A percentile compares a stretch with the other conserved stretches of the same genome.
These are phyloP conservation scores for Pseudomyrmex concolor DNA, from an alignment of 1,140 invertebrate genomes.

Conservation along the genomic window DNA sequence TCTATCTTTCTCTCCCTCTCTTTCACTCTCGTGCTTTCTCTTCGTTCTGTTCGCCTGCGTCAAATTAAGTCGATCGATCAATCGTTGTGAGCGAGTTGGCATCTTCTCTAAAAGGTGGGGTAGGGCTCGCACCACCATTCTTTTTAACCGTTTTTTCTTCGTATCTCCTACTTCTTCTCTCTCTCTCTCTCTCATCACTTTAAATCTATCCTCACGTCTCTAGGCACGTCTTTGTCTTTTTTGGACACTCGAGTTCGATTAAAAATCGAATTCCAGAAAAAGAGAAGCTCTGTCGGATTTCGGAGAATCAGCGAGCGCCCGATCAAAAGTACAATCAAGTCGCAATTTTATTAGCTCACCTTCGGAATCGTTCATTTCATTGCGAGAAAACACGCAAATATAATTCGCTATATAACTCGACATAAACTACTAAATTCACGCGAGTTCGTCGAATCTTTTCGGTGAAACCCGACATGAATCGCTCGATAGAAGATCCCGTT, in stretches of 20 bases:
- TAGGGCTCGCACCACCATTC: constrained; percentile 58
- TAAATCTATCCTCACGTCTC: not conserved
- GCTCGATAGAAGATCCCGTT: not conserved
- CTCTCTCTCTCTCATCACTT: constrained; percentile 13
- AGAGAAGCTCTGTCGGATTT: constrained; percentile 10
- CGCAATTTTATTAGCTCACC: not conserved
- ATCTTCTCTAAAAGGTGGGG: constrained; percentile 5
- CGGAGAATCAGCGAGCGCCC: not conserved
- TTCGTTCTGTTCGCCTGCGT: not conserved
- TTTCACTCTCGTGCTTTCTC: constrained; percentile 10
- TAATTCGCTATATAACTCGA: not conserved
- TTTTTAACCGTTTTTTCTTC: not conserved
- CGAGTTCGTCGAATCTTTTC: not conserved
- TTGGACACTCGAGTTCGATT: not conserved
- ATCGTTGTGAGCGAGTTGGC: constrained; percentile 13
- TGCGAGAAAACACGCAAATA: constrained; percentile 9
- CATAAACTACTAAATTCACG: not conserved
- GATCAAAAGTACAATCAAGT: not conserved
- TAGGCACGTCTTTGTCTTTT: constrained; percentile 3
- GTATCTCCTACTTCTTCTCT: not conserved
- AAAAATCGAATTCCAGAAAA: not conserved
- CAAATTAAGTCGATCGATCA: constrained; percentile 15
- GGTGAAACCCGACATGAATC: not conserved
- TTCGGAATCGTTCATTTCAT: constrained; percentile 6
- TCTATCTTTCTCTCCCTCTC: constrained; percentile 24